A percentile compares a stretch with the other conserved stretches of the same genome.
Conservation (phyloP, 2,888 invertebrate species). For the Theodoxus fluviatilis region DNA sequence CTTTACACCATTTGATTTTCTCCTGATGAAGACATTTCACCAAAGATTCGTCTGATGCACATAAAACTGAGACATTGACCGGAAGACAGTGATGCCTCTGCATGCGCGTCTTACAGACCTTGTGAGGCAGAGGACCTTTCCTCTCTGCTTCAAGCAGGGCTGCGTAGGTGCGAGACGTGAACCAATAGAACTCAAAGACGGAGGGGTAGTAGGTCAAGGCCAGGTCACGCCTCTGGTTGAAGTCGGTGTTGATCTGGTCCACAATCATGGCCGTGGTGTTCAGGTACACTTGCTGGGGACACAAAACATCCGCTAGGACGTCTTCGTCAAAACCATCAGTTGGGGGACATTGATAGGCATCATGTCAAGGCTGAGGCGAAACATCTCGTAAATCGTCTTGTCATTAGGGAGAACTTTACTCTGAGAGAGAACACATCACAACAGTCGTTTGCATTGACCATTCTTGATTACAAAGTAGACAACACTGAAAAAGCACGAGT, state of each 20-base stretch:
- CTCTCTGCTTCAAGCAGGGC: constrained; percentile 37
- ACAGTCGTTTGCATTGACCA: too few species aligned
- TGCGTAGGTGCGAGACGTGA: constrained; percentile 41
- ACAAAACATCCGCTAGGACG: too few species aligned
- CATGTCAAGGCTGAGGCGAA: too few species aligned
- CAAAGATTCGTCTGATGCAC: neutral
- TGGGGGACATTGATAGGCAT: too few species aligned
- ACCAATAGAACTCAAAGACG: constrained; percentile 51
- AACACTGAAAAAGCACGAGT: too few species aligned
- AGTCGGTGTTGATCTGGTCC: constrained; percentile 41
- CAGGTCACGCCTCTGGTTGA: constrained; percentile 43
- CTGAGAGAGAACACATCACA: too few species aligned
- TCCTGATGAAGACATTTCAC: neutral
- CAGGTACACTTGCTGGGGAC: constrained; percentile 45
- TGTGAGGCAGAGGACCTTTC: constrained; percentile 36
- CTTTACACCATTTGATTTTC: too few species aligned
- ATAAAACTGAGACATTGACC: neutral
- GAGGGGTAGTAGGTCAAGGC: constrained; percentile 53
- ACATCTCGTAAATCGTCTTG: too few species aligned
- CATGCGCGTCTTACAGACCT: constrained; percentile 34
- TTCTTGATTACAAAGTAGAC: too few species aligned
- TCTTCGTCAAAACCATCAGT: too few species aligned
- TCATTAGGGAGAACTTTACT: too few species aligned
- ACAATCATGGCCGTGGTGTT: constrained; percentile 46
- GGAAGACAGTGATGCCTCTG: neutral